These are phyloP conservation scores for Disparrhopalites patrizii DNA, from an alignment of 2,888 invertebrate genomes.

Conservation along the genomic window DNA sequence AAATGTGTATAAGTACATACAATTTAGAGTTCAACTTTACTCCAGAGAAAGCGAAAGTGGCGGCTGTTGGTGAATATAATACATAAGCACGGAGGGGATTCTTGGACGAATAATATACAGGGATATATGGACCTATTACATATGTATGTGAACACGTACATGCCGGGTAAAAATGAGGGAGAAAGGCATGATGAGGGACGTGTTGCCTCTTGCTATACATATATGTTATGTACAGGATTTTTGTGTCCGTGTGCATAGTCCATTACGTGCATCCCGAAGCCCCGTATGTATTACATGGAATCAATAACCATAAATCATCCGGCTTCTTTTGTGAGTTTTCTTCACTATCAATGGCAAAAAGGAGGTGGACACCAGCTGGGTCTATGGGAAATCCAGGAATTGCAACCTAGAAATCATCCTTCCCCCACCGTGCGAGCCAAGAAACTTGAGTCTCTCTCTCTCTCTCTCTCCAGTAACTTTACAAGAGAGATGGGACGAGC, in stretches of 20 bases:
- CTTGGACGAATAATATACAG: too few relatives aligned
- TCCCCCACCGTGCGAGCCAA: constrained; percentile 18
- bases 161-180: too few relatives aligned
- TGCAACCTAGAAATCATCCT: constrained; percentile 14
- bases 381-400: constrained; percentile 18
- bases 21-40: too few relatives aligned
- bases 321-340: constrained; percentile 21
- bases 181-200: background rate
- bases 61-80: too few relatives aligned
- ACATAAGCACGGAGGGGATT: too few relatives aligned
- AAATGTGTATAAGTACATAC: too few relatives aligned
- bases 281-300: constrained; percentile 23
- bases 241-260: too few relatives aligned
- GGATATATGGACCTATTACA: too few relatives aligned
- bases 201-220: background rate
- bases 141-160: too few relatives aligned
- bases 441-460: constrained; percentile 10
- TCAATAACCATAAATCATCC: constrained; percentile 43
- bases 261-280: too few relatives aligned
- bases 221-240: too few relatives aligned
- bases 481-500: background rate
- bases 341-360: constrained; percentile 13
- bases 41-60: too few relatives aligned
- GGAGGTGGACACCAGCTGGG: constrained; percentile 24
- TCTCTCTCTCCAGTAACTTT: background rate